phyloP scores from a whole-genome alignment of 2,888 invertebrate species.

The Nephrotoma guestfalica region DNA sequence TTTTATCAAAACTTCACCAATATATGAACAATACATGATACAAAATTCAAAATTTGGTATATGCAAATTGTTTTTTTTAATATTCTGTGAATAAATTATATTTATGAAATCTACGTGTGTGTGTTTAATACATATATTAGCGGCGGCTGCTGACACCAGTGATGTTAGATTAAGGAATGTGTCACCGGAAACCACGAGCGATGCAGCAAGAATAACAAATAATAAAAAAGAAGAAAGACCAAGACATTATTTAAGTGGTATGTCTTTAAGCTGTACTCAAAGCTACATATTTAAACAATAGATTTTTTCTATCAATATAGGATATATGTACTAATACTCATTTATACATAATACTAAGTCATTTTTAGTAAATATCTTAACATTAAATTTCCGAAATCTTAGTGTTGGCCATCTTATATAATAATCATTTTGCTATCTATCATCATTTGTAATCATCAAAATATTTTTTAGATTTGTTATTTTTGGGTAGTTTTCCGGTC shows the following conservation, averaged over 20 bases:
- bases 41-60: background rate
- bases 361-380: too few species aligned
- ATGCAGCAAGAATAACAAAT: slow-evolving; percentile 5
- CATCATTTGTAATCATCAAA: background rate
- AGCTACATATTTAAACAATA: background rate
- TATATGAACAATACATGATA: background rate
- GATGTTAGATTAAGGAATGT: slow-evolving; percentile 1
- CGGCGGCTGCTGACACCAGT: background rate
- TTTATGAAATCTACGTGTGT: background rate
- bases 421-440: background rate
- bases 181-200: background rate
- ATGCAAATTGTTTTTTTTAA: background rate
- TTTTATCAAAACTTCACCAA: background rate
- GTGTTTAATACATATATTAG: background rate
- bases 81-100: background rate
- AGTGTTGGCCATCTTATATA: background rate
- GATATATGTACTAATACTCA: background rate
- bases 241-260: slow-evolving; percentile 13
- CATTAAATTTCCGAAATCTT: too few species aligned
- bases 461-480: background rate
- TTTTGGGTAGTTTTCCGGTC: background rate
- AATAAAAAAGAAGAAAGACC: slow-evolving; percentile 1
- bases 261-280: slow-evolving; percentile 10
- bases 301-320: background rate
- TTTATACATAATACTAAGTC: background rate